Conservation (phyloP, 2,797 vertebrate species). For the Dallia pectoralis region DNA sequence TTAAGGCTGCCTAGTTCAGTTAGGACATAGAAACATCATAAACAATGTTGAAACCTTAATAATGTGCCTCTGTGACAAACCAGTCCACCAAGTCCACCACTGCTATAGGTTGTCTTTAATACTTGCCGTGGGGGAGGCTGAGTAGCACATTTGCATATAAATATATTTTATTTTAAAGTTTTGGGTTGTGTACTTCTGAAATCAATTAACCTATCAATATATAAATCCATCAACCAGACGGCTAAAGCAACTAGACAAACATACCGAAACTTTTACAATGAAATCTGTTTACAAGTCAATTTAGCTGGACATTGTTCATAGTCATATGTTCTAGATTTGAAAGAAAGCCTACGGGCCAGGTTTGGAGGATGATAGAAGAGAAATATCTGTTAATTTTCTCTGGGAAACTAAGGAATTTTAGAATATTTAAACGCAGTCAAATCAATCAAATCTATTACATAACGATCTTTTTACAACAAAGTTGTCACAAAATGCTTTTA, state of each 20-base stretch:
- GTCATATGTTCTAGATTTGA: constrained; percentile 25
- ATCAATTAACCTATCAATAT: constrained; percentile 9
- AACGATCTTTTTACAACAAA: too few species aligned
- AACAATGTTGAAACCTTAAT: not conserved
- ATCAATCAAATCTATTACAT: not conserved
- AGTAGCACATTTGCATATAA: too few species aligned
- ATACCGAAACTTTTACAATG: constrained; percentile 12
- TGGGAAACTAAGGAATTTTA: not conserved
- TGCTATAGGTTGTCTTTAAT: constrained; percentile 11
- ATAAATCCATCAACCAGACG: constrained; percentile 24
- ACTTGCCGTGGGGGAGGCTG: constrained; percentile 35
- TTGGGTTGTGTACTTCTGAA: too few species aligned
- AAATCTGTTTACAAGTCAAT: constrained; percentile 21
- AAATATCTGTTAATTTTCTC: not conserved
- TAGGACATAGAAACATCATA: not conserved
- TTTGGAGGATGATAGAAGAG: not conserved
- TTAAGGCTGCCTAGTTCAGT: not conserved
- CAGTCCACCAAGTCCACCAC: constrained; percentile 10
- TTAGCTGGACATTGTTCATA: constrained; percentile 7
- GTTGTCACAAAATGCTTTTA: too few species aligned
- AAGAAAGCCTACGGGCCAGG: not conserved
- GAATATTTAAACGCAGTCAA: too few species aligned
- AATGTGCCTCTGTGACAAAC: not conserved
- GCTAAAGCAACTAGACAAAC: constrained; percentile 18
- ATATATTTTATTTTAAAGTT: too few species aligned